Percentiles rank a stretch among this genome's conserved stretches.
phyloP scores from a whole-genome alignment of 2,797 vertebrate genomes.

The Sternotherus odoratus region DNA sequence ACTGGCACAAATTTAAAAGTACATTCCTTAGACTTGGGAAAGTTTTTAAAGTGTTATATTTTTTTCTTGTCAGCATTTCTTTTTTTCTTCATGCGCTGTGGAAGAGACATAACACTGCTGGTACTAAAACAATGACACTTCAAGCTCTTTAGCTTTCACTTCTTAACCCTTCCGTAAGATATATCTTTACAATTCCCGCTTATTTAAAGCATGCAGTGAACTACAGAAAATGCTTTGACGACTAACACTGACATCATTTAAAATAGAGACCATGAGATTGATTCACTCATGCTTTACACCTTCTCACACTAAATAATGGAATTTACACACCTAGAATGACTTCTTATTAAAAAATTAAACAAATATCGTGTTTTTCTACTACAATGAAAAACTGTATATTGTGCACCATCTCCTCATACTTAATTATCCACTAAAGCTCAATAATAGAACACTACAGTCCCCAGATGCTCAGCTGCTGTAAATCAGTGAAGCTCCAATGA shows the following conservation, averaged over 20 bases:
- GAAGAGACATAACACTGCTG: conserved; percentile 46
- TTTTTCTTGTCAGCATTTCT: conserved; percentile 67
- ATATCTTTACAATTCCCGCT: conserved; percentile 7
- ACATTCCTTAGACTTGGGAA: conserved; percentile 71
- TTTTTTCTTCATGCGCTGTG: conserved; percentile 36
- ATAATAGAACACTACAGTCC: conserved; percentile 33
- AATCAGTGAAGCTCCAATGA: conserved; percentile 36
- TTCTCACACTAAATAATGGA: conserved; percentile 27
- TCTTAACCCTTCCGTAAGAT: conserved; percentile 59
- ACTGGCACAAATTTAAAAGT: conserved; percentile 80
- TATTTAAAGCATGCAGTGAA: background rate
- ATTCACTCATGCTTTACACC: conserved; percentile 36
- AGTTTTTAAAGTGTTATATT: conserved; percentile 75
- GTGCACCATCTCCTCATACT: conserved; percentile 12
- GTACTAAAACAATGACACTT: conserved; percentile 62
- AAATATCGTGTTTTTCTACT: conserved; percentile 27
- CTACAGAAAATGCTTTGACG: conserved; percentile 30
- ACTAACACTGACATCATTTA: conserved; percentile 12
- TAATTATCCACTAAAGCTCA: conserved; percentile 27
- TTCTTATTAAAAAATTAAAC: conserved; percentile 45
- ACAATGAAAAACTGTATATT: background rate
- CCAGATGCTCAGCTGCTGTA: conserved; percentile 12
- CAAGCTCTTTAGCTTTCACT: conserved; percentile 48
- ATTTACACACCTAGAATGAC: conserved; percentile 34
- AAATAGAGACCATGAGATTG: conserved; percentile 38